phyloP scores from a whole-genome alignment of 2,888 invertebrate genomes.

The Andrena praecox region DNA sequence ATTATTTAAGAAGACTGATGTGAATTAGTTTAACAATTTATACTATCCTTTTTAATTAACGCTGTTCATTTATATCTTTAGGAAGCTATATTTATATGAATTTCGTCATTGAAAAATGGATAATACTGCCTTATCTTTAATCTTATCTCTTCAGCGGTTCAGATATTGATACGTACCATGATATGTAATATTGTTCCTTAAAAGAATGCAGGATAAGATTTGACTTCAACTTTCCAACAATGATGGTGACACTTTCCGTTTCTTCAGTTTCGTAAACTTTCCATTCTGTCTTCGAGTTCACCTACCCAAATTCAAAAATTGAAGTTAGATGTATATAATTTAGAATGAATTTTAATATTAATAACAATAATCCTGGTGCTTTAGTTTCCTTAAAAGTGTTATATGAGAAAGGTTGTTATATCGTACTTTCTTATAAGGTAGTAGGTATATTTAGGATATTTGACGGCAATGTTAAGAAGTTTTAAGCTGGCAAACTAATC shows the following conservation, averaged over 20 bases:
- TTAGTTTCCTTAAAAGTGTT: too few species aligned
- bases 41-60: constrained; percentile 3
- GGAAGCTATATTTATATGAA: constrained; percentile 13
- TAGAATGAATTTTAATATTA: background rate
- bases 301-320: background rate
- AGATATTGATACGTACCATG: constrained; percentile 62
- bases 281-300: background rate
- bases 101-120: constrained; percentile 21
- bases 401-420: too few species aligned
- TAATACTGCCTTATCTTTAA: constrained; percentile 54
- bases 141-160: constrained; percentile 67
- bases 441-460: background rate
- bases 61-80: constrained; percentile 18
- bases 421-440: too few species aligned
- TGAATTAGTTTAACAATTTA: background rate
- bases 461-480: background rate
- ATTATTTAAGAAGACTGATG: background rate
- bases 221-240: constrained; percentile 43
- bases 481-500: background rate
- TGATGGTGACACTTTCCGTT: constrained; percentile 19
- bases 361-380: background rate
- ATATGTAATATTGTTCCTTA: constrained; percentile 49
- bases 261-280: background rate
- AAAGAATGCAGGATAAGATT: constrained; percentile 55
- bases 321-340: background rate